Conservation (phyloP, 1,140 invertebrate genomes). For the Argopecten irradians region DNA sequence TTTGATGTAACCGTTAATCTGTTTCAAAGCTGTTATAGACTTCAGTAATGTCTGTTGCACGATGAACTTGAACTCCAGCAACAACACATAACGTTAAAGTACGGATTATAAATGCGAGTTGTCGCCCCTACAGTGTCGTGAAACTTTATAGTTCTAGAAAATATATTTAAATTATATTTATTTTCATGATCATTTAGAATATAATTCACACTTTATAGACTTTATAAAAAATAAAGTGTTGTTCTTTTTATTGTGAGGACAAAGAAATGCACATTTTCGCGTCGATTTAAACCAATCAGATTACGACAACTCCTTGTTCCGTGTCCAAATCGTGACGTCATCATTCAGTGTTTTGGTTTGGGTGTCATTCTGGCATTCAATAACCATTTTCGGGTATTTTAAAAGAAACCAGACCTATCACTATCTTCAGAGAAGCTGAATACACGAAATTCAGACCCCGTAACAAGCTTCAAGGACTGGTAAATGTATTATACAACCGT, state of each 20-base stretch:
- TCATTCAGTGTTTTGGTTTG: neutral
- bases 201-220: neutral
- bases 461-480: neutral
- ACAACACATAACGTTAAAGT: too few relatives aligned
- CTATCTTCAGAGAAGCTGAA: neutral
- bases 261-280: neutral
- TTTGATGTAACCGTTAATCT: too few relatives aligned
- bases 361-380: neutral
- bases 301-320: neutral
- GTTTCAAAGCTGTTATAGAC: too few relatives aligned
- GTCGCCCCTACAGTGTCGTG: neutral
- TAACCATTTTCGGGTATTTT: neutral
- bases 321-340: conserved; percentile 14
- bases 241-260: too few relatives aligned
- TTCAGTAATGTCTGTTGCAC: too few relatives aligned
- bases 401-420: neutral
- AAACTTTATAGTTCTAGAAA: neutral
- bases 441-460: neutral
- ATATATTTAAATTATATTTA: neutral
- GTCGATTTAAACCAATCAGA: neutral
- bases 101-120: neutral
- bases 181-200: neutral
- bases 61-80: too few relatives aligned
- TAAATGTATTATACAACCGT: neutral
- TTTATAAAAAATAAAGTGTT: too few relatives aligned